Percentiles rank a stretch among this genome's conserved stretches.
These are phyloP conservation scores for Corynorhinus townsendii DNA, from an alignment of 2,113 vertebrate species.

Conservation along the genomic window DNA sequence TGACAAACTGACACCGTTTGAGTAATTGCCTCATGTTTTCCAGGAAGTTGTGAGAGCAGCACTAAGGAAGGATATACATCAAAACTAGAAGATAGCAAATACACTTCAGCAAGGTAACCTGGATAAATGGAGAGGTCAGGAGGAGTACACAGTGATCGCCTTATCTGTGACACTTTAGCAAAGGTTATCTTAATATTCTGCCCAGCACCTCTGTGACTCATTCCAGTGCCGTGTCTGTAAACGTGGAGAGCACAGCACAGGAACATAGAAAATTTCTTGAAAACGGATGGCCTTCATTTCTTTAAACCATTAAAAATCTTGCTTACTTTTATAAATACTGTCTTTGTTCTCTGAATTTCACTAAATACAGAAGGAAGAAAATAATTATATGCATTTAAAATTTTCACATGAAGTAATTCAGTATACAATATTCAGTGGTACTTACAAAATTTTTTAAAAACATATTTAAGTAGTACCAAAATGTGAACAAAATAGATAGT, in stretches of 20 bases:
- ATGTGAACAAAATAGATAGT: background rate
- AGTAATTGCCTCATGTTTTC: constrained; percentile 10
- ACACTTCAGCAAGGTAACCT: background rate
- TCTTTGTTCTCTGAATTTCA: background rate
- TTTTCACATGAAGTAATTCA: background rate
- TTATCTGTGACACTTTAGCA: background rate
- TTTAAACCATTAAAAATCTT: background rate
- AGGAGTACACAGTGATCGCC: background rate
- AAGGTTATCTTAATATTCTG: background rate
- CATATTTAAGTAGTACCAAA: background rate
- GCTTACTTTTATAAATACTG: background rate
- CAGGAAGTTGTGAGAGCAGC: background rate
- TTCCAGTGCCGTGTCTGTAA: rapidly evolving
- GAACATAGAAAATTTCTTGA: background rate
- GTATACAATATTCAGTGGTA: background rate
- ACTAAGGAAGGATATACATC: background rate
- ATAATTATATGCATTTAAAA: background rate
- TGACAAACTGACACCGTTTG: background rate
- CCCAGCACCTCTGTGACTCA: background rate
- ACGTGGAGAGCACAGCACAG: no score
- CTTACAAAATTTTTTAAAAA: background rate
- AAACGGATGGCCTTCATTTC: background rate
- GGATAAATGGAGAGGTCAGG: background rate
- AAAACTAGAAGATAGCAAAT: background rate
- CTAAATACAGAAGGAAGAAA: background rate